Conservation (phyloP, 53 echinoderm and acorn worm species). For the Paracentrotus lividus region DNA sequence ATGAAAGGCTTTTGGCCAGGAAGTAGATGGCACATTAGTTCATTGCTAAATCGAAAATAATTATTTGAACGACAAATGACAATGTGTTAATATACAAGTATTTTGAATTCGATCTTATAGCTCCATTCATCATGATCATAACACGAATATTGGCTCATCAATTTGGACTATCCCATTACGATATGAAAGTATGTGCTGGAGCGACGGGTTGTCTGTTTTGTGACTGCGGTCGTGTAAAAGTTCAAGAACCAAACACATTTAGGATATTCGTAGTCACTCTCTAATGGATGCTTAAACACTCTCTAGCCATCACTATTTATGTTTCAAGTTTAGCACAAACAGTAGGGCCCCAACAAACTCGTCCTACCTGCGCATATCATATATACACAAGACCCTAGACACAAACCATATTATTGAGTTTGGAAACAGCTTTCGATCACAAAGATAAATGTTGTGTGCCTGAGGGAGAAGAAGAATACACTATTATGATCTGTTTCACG, state of each 20-base stretch:
- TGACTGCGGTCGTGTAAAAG: background rate
- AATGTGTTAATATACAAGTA: no score
- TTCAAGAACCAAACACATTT: background rate
- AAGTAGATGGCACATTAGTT: no score
- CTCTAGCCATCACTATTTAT: background rate
- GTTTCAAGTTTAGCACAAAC: background rate
- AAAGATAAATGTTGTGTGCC: background rate
- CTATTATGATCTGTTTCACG: background rate
- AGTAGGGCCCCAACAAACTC: background rate
- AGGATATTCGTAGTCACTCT: background rate
- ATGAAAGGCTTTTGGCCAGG: no score
- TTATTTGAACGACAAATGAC: no score
- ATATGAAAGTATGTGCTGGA: background rate
- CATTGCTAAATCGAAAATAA: no score
- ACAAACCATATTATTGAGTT: background rate
- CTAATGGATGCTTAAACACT: conserved; percentile 30
- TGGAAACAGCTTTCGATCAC: background rate
- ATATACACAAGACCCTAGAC: background rate
- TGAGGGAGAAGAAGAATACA: background rate
- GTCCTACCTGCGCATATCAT: background rate
- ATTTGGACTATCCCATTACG: background rate
- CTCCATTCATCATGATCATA: background rate
- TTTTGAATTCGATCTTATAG: no score
- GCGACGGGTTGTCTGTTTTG: background rate
- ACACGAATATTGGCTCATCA: background rate